These are phyloP conservation scores for Steromphala cineraria DNA, from an alignment of 2,888 invertebrate species.

Conservation along the genomic window DNA sequence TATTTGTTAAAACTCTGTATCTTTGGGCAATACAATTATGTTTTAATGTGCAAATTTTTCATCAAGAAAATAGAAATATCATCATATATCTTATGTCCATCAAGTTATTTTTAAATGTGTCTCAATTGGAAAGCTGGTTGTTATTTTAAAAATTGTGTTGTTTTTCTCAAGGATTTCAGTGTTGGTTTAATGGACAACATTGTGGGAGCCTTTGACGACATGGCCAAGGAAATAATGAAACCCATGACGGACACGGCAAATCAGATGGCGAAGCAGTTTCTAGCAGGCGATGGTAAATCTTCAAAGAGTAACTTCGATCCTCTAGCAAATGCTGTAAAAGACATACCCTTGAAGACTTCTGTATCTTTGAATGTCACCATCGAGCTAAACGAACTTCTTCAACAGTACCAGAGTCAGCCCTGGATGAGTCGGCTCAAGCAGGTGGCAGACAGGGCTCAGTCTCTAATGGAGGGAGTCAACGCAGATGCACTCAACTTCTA, in stretches of 20 bases:
- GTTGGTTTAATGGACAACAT: conserved; percentile 19
- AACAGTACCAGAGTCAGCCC: conserved; percentile 25
- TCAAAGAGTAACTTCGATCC: conserved; percentile 23
- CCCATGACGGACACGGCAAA: conserved; percentile 28
- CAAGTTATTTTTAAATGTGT: too few species aligned
- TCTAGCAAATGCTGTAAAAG: conserved; percentile 20
- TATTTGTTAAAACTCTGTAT: too few species aligned
- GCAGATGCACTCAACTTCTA: conserved; percentile 34
- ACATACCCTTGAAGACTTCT: conserved; percentile 15
- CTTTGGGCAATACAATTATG: too few species aligned
- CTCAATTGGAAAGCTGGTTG: too few species aligned
- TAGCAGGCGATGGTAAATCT: not conserved
- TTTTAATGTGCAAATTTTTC: too few species aligned
- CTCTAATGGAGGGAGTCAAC: conserved; percentile 32
- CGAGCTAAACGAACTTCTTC: conserved; percentile 3
- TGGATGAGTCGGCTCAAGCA: conserved; percentile 25
- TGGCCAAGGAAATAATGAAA: conserved; percentile 21
- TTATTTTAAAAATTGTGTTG: too few species aligned
- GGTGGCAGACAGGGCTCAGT: conserved; percentile 25
- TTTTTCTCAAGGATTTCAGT: conserved; percentile 13
- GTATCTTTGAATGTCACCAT: conserved; percentile 7
- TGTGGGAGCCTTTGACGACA: conserved; percentile 25
- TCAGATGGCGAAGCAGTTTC: conserved; percentile 13
- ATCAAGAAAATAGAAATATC: too few species aligned
- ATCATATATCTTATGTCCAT: too few species aligned